Base-by-base conservation (phyloP, 2,888 invertebrate species). In the Prosopocoilus inquinatus region DNA sequence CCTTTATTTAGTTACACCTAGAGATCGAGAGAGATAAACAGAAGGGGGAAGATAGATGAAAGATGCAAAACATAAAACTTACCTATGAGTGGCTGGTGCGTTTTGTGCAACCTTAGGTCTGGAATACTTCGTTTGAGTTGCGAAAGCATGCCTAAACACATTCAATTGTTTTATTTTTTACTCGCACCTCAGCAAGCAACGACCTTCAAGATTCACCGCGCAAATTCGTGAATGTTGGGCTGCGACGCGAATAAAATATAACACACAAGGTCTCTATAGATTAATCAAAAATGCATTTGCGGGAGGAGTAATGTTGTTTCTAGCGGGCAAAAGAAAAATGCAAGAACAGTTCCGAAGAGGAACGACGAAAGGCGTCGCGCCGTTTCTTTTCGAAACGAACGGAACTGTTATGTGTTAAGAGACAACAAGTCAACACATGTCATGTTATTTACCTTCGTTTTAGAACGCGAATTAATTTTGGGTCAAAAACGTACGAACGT, bases 91-190 rank as follows among this genome's bases (percentile, higher is more conserved):
- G 87, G 87, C 80, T 87, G 88, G 77, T 87, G 88, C 73, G 84
- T 86, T 85, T 87, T 88, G 77, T 81, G 81, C 80, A 87, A 85
- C 80, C 89, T 87, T 78, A 90, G 86, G 81, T 90, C 90, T 78
- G 90, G 90, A 82, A 91, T 87, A 84, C 90, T 90, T 85, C 90
- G 84, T 86, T 90, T 90, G 82, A 90, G 87, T 82, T 90, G 89
- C 82, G 88, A 87, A 84, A 90, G 85, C 88, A 90, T 88, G 86
- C 90, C 90, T 90, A 85, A 84, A 86, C 80, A 81, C 74, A 67
- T 65, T 69, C 65, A 64, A 70, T 70, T 65, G 71, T 66, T 69
- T 69, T 64, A 64, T 63, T 62, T 62, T 65, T 67, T 63, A 65
- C 66, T 64, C 64, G 59, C 65, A 67, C 59, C 52, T 44, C 44